Evolutionary conservation across 2,113 vertebrate species (phyloP), one percentile per base, ranked within the genome.

Genomic region (Ictalurus furcatus): DNA sequence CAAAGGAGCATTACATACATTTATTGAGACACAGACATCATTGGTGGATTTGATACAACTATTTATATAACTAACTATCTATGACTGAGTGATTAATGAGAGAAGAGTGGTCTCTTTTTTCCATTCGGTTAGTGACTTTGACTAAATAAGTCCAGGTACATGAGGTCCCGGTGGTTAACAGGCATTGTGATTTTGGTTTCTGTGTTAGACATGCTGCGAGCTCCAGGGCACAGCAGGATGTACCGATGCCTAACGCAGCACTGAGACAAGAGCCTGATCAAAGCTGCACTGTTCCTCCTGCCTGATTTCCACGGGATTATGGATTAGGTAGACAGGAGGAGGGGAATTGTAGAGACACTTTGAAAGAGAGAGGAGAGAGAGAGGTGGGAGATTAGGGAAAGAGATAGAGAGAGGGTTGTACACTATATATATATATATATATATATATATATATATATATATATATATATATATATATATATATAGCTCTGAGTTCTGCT

Each of bases 251-350:
- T 56, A 37, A 84, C 56, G 23, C 87, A 76, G 81, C 69, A 76
- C 81, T 71, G 44, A 79, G 69, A 86, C 78, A 76, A 37, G 71
- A 78, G 83, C 34, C 81, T 87, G 81, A 88, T 85, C 86, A 87
- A 90, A 87, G 89, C 81, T 19, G 73, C 89, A 61, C 82, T 80
- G 89, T 76, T 85, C 73, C 86, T 78, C 79, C 86, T 94, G 96
- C 95, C 93, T 92, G 95, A 94, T 94, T 95, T 95, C 94, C 94
- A 95, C 93, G 93, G 95, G 95, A 96, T 96, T 96, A 96, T 87
- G 94, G 95, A 95, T 96, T 95, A 96, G 93, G 92, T 90, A 94
- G 94, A 92, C 92, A 93, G 95, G 94, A 95, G 93, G 92, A 94
- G 94, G 92, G 93, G 92, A 92, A 93, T 91, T 90, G 92, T 88